Evolutionary conservation across 2,113 vertebrate genomes (phyloP).

Genomic region (Morone saxatilis): DNA sequence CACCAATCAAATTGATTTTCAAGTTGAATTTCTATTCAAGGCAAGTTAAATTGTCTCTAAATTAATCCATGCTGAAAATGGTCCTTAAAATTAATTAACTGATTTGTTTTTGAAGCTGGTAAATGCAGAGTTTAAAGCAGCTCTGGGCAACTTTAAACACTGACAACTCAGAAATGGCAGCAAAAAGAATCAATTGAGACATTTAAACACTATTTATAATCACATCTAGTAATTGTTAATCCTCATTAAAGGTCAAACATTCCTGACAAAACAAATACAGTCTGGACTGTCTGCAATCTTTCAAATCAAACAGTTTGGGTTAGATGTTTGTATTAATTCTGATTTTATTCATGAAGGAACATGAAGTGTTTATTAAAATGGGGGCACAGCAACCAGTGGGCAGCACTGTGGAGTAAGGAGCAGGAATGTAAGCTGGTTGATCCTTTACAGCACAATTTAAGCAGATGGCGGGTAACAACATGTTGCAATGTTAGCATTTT

Average conservation of each 20-base stretch:
- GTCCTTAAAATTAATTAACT: neutral
- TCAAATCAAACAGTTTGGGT: constrained; percentile 5
- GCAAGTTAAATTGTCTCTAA: neutral
- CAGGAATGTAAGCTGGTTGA: constrained; percentile 37
- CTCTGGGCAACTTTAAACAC: neutral
- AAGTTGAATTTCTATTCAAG: neutral
- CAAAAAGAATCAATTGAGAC: neutral
- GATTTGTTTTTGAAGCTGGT: neutral
- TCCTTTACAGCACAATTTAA: neutral
- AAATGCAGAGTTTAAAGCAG: neutral
- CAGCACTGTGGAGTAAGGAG: neutral
- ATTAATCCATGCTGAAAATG: constrained; percentile 42
- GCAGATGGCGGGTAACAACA: constrained; percentile 14
- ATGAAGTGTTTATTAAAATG: neutral
- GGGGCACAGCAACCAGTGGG: constrained; percentile 1
- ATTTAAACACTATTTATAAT: neutral
- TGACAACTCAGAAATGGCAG: neutral
- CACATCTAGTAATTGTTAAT: neutral
- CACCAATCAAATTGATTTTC: constrained; percentile 20
- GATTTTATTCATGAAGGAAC: constrained; percentile 21
- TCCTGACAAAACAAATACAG: neutral
- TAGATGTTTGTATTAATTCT: neutral
- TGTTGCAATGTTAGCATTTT: constrained; percentile 41
- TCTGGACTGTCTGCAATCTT: neutral
- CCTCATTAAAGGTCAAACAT: neutral